These are phyloP conservation scores for Mactra quadrangularis DNA, from an alignment of 1,140 invertebrate genomes.

Conservation along the genomic window DNA sequence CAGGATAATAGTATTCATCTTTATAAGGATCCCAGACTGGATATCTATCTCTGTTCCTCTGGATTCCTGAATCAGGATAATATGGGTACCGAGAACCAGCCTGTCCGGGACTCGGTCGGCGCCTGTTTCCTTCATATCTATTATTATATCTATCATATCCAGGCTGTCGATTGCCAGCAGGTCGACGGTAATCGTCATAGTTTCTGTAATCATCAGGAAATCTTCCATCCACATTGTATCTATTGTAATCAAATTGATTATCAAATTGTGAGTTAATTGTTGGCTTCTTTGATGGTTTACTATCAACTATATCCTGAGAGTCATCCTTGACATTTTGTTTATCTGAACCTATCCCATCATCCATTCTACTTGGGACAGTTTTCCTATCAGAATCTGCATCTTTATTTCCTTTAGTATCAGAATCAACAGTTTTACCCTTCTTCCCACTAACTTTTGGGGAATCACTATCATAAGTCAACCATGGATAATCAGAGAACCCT, in stretches of 20 bases:
- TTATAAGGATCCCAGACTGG: conserved; percentile 51
- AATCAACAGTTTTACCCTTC: conserved; percentile 13
- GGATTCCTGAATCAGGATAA: conserved; percentile 41
- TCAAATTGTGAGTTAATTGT: background rate
- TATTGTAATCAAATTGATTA: conserved; percentile 7
- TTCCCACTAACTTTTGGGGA: conserved; percentile 53
- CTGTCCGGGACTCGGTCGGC: conserved; percentile 1
- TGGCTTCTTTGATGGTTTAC: too few species aligned
- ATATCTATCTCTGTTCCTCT: conserved; percentile 9
- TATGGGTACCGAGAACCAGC: conserved; percentile 45
- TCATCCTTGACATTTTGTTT: background rate
- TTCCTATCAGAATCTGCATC: too few species aligned
- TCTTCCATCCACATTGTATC: background rate
- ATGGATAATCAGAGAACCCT: conserved; percentile 40
- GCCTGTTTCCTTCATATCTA: conserved; percentile 9
- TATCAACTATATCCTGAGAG: too few species aligned
- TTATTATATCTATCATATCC: conserved; percentile 35
- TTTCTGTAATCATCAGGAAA: conserved; percentile 29
- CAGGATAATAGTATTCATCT: conserved; percentile 59
- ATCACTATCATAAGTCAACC: conserved; percentile 47
- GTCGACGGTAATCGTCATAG: conserved; percentile 26
- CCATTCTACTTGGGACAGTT: background rate
- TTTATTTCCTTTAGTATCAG: background rate
- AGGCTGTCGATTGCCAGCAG: conserved; percentile 28
- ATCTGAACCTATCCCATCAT: background rate